phyloP scores from a whole-genome alignment of 30 jellyfish, hydroid and myxozoan genomes.

The Catostylus mosaicus region DNA sequence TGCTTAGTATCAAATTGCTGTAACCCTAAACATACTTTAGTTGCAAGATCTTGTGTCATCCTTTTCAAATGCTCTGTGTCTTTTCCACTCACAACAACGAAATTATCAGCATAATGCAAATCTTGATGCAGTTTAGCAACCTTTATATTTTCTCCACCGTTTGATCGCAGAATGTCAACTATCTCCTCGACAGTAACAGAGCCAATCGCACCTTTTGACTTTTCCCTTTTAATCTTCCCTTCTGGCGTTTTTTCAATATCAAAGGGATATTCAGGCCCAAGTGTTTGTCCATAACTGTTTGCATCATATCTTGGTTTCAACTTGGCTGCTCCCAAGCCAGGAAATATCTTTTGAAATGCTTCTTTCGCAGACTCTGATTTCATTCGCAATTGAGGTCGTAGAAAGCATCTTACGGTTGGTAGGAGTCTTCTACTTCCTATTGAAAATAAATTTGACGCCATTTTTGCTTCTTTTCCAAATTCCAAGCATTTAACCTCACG shows the following conservation, averaged over 20 bases:
- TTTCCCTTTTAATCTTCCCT: slow-evolving; percentile 70
- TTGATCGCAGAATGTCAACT: slow-evolving; percentile 55
- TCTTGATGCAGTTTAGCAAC: slow-evolving; percentile 71
- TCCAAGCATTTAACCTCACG: no score
- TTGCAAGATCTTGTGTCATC: slow-evolving; percentile 71
- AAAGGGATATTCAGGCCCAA: slow-evolving; percentile 85
- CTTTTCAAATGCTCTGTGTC: slow-evolving; percentile 68
- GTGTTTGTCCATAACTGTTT: slow-evolving; percentile 85
- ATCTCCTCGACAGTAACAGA: slow-evolving; percentile 76
- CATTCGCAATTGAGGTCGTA: slow-evolving; percentile 37
- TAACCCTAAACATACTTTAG: slow-evolving; percentile 39
- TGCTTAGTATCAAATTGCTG: not conserved
- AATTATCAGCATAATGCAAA: slow-evolving; percentile 70
- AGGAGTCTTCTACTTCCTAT: slow-evolving; percentile 20
- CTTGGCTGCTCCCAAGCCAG: slow-evolving; percentile 55
- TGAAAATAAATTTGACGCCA: slow-evolving; percentile 49
- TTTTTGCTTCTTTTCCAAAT: no score
- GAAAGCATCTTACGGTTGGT: slow-evolving; percentile 26
- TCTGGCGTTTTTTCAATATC: slow-evolving; percentile 84
- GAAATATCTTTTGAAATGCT: slow-evolving; percentile 76
- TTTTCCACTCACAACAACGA: slow-evolving; percentile 74
- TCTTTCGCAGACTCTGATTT: slow-evolving; percentile 74
- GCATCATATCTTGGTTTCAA: slow-evolving; percentile 78
- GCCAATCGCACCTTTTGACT: slow-evolving; percentile 58
- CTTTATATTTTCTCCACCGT: slow-evolving; percentile 63